These are phyloP conservation scores for Telenomus remus DNA, from an alignment of 1,140 invertebrate species.

Conservation along the genomic window DNA sequence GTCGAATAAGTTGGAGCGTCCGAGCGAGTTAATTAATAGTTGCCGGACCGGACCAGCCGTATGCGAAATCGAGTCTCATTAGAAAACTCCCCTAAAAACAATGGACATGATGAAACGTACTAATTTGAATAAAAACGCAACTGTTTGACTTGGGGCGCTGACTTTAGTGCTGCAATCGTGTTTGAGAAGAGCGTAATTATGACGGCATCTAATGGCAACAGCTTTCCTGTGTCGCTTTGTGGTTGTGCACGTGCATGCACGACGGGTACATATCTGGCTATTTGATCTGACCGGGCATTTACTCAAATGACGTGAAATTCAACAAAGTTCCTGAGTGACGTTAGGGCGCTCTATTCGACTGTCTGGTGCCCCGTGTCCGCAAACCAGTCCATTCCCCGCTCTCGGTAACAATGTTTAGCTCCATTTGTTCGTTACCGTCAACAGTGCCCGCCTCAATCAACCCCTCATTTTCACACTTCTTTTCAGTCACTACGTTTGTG, in stretches of 20 bases:
- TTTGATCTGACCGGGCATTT: constrained; percentile 70
- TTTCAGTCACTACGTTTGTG: constrained; percentile 20
- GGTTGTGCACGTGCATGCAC: constrained; percentile 47
- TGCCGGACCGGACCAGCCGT: too few relatives aligned
- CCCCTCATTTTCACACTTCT: constrained; percentile 44
- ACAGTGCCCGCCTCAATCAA: constrained; percentile 33
- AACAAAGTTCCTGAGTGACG: constrained; percentile 69
- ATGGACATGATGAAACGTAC: too few relatives aligned
- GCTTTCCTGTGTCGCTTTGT: constrained; percentile 54
- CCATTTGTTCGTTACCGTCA: constrained; percentile 30
- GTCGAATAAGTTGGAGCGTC: constrained; percentile 26
- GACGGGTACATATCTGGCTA: constrained; percentile 66
- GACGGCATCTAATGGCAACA: constrained; percentile 44
- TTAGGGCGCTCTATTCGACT: constrained; percentile 36
- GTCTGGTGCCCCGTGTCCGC: constrained; percentile 54
- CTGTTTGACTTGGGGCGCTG: constrained; percentile 57
- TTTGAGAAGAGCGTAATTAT: constrained; percentile 63
- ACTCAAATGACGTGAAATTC: constrained; percentile 71
- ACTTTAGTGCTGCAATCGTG: constrained; percentile 63
- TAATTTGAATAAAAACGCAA: too few relatives aligned
- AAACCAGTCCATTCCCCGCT: constrained; percentile 40
- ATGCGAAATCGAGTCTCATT: too few relatives aligned
- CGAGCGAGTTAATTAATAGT: constrained; percentile 32
- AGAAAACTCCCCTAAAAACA: too few relatives aligned
- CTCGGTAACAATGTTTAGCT: constrained; percentile 57